Conservation (phyloP, 2,888 invertebrate species). For the Strigamia crassipes region DNA sequence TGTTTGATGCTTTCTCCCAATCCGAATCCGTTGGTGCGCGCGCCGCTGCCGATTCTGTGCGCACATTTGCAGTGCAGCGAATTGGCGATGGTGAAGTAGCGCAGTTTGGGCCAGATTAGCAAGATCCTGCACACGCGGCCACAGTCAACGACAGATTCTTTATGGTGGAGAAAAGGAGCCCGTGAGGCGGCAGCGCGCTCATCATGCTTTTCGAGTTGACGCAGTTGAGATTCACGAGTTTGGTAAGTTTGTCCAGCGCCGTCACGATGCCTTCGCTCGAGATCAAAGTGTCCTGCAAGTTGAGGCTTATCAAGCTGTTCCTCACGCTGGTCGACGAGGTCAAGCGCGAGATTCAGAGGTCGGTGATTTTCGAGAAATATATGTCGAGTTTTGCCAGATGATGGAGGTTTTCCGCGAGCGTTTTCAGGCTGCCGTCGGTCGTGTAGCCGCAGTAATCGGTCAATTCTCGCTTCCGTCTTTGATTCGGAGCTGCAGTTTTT, state of each 20-base stretch:
- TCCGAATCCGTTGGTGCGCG: no score
- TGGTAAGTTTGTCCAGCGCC: not conserved
- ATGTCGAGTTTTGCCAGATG: not conserved
- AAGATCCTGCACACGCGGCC: not conserved
- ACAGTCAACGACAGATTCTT: not conserved
- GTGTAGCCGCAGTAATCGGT: not conserved
- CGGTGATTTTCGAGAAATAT: not conserved
- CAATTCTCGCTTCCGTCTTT: not conserved
- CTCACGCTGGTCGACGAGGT: not conserved
- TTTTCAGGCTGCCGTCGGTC: not conserved
- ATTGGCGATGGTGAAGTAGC: not conserved
- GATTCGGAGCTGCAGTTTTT: not conserved
- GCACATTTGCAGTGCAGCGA: not conserved
- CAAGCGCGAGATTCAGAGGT: not conserved
- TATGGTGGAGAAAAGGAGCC: not conserved
- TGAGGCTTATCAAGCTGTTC: not conserved
- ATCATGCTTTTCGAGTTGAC: not conserved
- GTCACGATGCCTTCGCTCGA: not conserved
- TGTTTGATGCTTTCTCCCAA: not conserved
- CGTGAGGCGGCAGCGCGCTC: not conserved
- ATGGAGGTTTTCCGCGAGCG: not conserved
- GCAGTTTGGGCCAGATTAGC: not conserved
- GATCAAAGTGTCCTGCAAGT: slow-evolving; percentile 4
- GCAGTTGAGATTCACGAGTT: not conserved
- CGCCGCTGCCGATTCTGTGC: not conserved